Evolutionary conservation across 2,888 invertebrate species (phyloP), one percentile per base, ranked within the genome.

Genomic region (Lycia hirtaria): DNA sequence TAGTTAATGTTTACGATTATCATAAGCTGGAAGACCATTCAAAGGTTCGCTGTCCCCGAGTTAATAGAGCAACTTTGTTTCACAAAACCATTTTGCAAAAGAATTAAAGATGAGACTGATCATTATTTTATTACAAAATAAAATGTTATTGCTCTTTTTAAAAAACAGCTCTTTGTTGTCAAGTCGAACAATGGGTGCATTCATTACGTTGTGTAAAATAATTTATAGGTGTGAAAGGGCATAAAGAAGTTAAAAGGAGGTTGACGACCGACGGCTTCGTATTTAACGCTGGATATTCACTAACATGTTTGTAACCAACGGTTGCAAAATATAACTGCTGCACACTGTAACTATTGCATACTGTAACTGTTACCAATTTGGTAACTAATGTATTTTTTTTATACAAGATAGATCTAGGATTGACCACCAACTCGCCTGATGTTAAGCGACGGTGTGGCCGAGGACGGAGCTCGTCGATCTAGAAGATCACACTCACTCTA

Each of bases 161-260:
- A 62, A 59, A 61, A 54, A 58, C 37, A 64, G 52, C 59, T 71
- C 74, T 71, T 73, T 73, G 71, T 72, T 58, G 43, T 45, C 38
- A 51, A 61, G 56, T 52, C 44, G 45, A 72, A 81, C 80, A 81
- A 81, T 71, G 65, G 64, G 38, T 37, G 49, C 54, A 60, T 76
- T 73, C 69, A 76, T 73, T 69, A 80, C 80, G 77, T 68, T 73
- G 81, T 61, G 50, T 55, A 58, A 56, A 56, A 66, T 68, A 65
- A 72, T 72, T 61, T 70, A 71, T 67, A 28, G 45, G 62, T 60
- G 62, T 67, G 66, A 62, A 60, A 70, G 71, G 70, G 66, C 65
- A 60, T 60, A 56, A 67, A 67, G 58, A 68, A 54, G 45, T 58
- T 45, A 33, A 45, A 59, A 49, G 35, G 60, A 60, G 69, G 64